Percentiles rank a stretch among this genome's conserved stretches.
These are phyloP conservation scores for Orycteropus afer DNA, from an alignment of 2,113 vertebrate species.

Conservation along the genomic window DNA sequence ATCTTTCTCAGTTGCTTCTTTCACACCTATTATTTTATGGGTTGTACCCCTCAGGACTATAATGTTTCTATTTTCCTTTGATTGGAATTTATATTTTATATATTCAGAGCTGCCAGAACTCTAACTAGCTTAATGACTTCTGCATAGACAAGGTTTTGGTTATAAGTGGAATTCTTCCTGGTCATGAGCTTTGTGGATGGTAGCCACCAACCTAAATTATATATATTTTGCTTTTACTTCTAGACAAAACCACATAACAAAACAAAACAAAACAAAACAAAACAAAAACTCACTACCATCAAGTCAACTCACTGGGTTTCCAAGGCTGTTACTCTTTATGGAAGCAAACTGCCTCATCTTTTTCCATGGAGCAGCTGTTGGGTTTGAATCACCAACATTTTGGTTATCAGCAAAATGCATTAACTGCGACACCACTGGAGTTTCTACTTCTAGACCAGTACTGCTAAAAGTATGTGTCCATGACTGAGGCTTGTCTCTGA, in stretches of 20 bases:
- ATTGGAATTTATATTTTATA: background rate
- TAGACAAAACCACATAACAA: too few species aligned
- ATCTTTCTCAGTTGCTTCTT: background rate
- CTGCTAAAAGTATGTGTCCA: background rate
- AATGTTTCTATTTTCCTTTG: background rate
- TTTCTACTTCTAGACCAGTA: background rate
- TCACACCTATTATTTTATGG: too few species aligned
- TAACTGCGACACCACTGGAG: too few species aligned
- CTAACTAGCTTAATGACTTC: background rate
- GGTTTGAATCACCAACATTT: too few species aligned
- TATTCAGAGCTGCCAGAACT: background rate
- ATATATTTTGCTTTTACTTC: background rate
- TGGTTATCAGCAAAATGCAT: too few species aligned
- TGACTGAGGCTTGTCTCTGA: background rate
- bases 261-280: too few species aligned
- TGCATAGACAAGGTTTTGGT: background rate
- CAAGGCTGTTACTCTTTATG: too few species aligned
- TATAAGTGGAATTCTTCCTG: background rate
- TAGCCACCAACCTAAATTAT: background rate
- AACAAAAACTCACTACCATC: too few species aligned
- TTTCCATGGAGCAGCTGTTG: too few species aligned
- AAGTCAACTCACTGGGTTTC: too few species aligned
- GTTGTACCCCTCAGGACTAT: background rate
- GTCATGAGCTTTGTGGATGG: background rate
- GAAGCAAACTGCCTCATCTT: too few species aligned